Evolutionary conservation across 2,113 vertebrate species (phyloP), one percentile per base, ranked within the genome.

Genomic region (Toxostoma redivivum): DNA sequence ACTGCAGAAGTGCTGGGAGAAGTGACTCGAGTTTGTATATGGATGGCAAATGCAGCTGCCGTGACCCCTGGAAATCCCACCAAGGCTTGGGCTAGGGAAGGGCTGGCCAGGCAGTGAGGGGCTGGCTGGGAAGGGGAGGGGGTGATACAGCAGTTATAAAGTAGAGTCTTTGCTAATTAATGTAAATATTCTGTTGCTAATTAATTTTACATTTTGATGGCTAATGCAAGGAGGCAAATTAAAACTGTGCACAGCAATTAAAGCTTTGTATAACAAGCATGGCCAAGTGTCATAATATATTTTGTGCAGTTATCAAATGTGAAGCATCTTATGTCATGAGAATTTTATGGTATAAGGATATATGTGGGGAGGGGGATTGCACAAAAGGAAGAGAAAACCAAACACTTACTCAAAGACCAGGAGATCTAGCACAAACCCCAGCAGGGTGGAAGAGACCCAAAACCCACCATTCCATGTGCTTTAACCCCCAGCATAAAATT

Each of bases 61-160:
- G 0, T 4, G 4, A 28, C 17, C 0, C 0, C 7, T 23, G 47
- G 47, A 77, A 48, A 14, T 3, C 45, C 40, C 8, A 0, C 18
- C 1, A 2, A 28, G 50, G 7, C 13, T 50, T 13, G 42, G 25
- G 30, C 35, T 85, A 85, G 56, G 38, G 47, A 48, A 44, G 24
- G 78, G 40, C 17, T 7, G 10, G 35, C 47, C 9, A 4, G 77
- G 69, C 77, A 78, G 18, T 2, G 11, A 21, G 45, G 30, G 69
- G 47, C 31, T 20, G 50, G 28, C 28, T 30, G 54, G 37, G n/a
- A 33, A 27, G 11, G 31, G 8, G 7, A 53, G 17, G 8, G 16
- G 4, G 16, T 57, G 56, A 48, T 47, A 22, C 0, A 24, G 12
- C n/a, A 73, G 10, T 47, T 35, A 22, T 5, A 14, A 45, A 44